Evolutionary conservation across 2,888 invertebrate genomes (phyloP).

Genomic region (Epirrita christyi): DNA sequence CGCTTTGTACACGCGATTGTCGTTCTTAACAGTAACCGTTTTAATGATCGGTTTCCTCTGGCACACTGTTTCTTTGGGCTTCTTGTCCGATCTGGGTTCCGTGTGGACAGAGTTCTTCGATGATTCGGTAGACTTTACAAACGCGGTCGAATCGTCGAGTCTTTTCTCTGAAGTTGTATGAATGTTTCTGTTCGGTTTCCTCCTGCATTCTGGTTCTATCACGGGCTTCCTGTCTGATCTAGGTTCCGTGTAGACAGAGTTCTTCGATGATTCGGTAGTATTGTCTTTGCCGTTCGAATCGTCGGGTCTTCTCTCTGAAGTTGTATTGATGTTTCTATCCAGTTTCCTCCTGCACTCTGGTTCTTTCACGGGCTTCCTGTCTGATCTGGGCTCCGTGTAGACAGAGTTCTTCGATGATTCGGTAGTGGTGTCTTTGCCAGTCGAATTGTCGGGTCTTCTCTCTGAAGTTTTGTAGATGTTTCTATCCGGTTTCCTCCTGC

Average conservation of each 20-base stretch:
- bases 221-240: slow-evolving; percentile 24
- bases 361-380: slow-evolving; percentile 33
- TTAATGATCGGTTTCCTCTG: slow-evolving; percentile 53
- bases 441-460: slow-evolving; percentile 3
- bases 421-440: slow-evolving; percentile 16
- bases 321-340: background rate
- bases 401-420: slow-evolving; percentile 20
- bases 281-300: slow-evolving; percentile 11
- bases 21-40: slow-evolving; percentile 42
- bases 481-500: slow-evolving; percentile 41
- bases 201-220: slow-evolving; percentile 27
- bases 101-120: slow-evolving; percentile 22
- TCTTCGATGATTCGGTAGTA: slow-evolving; percentile 22
- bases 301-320: slow-evolving; percentile 6
- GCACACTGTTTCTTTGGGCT: slow-evolving; percentile 22
- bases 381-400: slow-evolving; percentile 24
- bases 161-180: slow-evolving; percentile 15
- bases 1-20: slow-evolving; percentile 52
- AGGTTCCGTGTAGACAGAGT: slow-evolving; percentile 26
- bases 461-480: slow-evolving; percentile 2
- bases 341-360: slow-evolving; percentile 41
- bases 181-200: slow-evolving; percentile 53
- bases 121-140: slow-evolving; percentile 22
- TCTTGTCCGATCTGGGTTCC: slow-evolving; percentile 27
- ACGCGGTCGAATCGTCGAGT: background rate